Evolutionary conservation across 1,140 invertebrate species (phyloP), one percentile per base, ranked within the genome.

Genomic region (Vanessa atalanta): DNA sequence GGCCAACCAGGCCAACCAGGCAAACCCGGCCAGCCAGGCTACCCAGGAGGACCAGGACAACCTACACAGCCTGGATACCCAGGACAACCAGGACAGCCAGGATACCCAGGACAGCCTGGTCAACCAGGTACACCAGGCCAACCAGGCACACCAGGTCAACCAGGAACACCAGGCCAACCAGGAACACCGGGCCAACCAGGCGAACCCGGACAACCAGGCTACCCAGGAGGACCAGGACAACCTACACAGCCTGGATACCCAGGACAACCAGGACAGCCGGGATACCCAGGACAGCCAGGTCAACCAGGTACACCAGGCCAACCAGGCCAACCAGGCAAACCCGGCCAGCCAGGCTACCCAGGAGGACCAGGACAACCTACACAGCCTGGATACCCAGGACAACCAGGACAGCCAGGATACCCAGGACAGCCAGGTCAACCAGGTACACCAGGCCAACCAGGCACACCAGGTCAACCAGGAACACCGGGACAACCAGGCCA

Each of bases 61-160:
- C 77, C 77, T 12, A 70, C 77, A 61, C 16, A 77, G 5, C 72
- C 77, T 2, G 79, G 79, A n/a, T 9, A 55, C 47, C 74, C 79
- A n/a, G 75, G 77, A 50, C 50, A 76, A 14, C 72, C 72, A 23
- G 77, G 77, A 23, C n/a, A 74, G 11, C 72, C 77, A 47, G 79
- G 75, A 55, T 26, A 64, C 14, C 47, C 47, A 37, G 70, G 69
- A n/a, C 20, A 63, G 14, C 48, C 77, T 26, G 78, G 78, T 53
- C 67, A 75, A 31, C 26, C 78, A 13, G 80, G 75, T 23, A 65
- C 75, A 65, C 75, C 71, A 16, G 80, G 80, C 20, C 8, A 48
- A 9, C 80, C 80, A 66, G 78, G 78, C 14, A 20, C 70, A 7
- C 70, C 75, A 77, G 83, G 84, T 63, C 55, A 76, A 57, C 88